A percentile compares a stretch with the other conserved stretches of the same genome.
phyloP scores from a whole-genome alignment of 2,888 invertebrate genomes.

The Malthinus seriepunctatus region DNA sequence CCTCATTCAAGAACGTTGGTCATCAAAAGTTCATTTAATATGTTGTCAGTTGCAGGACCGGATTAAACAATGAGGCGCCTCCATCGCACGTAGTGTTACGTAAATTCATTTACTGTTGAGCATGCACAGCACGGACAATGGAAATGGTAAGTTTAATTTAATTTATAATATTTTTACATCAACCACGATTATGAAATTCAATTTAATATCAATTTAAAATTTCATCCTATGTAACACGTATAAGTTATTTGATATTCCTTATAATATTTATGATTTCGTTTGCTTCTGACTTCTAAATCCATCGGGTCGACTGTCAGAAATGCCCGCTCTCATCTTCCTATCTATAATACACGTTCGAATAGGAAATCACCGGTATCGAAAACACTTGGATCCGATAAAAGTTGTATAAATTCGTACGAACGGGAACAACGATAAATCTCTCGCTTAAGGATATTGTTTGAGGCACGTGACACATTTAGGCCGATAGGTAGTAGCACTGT shows the following conservation, averaged over 20 bases:
- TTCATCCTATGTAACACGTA: slow-evolving; percentile 31
- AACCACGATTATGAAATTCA: slow-evolving; percentile 17
- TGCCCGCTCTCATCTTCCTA: slow-evolving; percentile 38
- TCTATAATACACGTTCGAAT: slow-evolving; percentile 44
- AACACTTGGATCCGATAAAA: slow-evolving; percentile 49
- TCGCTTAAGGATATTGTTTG: slow-evolving; percentile 50
- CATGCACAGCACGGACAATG: slow-evolving; percentile 58
- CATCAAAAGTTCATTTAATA: slow-evolving; percentile 30
- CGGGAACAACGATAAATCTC: slow-evolving; percentile 45
- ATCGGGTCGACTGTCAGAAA: slow-evolving; percentile 41
- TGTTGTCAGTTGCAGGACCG: slow-evolving; percentile 41
- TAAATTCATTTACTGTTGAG: slow-evolving; percentile 38
- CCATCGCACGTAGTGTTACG: slow-evolving; percentile 38
- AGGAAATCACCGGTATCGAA: slow-evolving; percentile 38
- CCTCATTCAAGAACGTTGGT: slow-evolving; percentile 28
- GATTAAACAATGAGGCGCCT: slow-evolving; percentile 46
- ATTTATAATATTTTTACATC: not conserved
- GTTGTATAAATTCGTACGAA: slow-evolving; percentile 50
- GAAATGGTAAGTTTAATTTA: slow-evolving; percentile 49
- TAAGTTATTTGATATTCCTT: slow-evolving; percentile 51
- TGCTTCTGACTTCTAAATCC: slow-evolving; percentile 45
- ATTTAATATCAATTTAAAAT: slow-evolving; percentile 29
- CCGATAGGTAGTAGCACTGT: slow-evolving; percentile 42
- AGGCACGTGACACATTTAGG: slow-evolving; percentile 50
- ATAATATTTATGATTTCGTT: slow-evolving; percentile 51